These are phyloP conservation scores for Menura novaehollandiae DNA, from an alignment of 2,113 vertebrate genomes.

Conservation along the genomic window DNA sequence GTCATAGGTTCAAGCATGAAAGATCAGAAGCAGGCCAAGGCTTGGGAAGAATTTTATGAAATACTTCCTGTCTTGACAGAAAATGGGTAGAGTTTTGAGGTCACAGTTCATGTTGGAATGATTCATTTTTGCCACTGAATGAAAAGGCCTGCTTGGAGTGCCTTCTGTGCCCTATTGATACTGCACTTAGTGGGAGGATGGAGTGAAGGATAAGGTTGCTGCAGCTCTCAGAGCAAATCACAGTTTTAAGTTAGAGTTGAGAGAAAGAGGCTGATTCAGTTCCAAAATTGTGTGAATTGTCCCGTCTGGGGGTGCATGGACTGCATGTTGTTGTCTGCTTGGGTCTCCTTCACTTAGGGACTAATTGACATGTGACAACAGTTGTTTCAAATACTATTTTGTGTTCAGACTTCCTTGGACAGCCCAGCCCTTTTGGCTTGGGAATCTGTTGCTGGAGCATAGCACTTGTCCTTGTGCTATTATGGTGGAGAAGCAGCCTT, in stretches of 20 bases:
- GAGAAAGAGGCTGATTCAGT: not conserved
- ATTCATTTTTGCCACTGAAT: not conserved
- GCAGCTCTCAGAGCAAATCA: not conserved
- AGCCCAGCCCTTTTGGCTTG: not conserved
- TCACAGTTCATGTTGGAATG: not conserved
- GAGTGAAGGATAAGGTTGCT: not conserved
- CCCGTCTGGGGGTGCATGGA: not conserved
- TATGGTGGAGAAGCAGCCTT: not conserved
- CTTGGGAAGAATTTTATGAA: not conserved
- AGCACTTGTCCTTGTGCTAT: not conserved
- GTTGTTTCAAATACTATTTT: not conserved
- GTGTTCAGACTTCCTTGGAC: not conserved
- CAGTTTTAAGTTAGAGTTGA: not conserved
- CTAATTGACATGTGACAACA: accelerated
- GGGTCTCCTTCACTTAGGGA: not conserved
- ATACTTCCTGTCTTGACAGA: not conserved
- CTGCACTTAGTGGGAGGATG: not conserved
- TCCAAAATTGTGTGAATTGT: not conserved
- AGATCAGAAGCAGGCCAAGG: not conserved
- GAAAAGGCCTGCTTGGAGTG: not conserved
- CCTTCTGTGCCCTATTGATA: not conserved
- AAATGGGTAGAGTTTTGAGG: not conserved
- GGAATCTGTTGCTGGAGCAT: not conserved
- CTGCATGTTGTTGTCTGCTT: not conserved
- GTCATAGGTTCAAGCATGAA: not conserved